phyloP scores from a whole-genome alignment of 2,888 invertebrate species.

The Nomada flava region DNA sequence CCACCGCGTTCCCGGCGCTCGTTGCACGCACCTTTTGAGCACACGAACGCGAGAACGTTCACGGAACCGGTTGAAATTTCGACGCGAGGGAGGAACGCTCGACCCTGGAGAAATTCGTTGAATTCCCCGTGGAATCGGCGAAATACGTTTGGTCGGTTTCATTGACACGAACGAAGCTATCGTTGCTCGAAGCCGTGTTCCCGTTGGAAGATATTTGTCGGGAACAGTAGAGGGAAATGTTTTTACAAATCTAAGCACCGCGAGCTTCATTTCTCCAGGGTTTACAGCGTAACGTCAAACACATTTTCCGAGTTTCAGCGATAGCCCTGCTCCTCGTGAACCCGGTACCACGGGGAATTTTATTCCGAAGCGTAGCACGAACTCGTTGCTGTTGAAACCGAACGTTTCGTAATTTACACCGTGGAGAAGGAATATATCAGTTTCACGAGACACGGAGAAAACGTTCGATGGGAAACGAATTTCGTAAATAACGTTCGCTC shows the following conservation, averaged over 20 bases:
- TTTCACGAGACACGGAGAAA: too few species aligned
- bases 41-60: constrained; percentile 45
- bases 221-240: not conserved
- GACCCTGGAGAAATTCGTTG: constrained; percentile 22
- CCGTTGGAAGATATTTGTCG: not conserved
- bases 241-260: not conserved
- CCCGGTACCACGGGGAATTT: too few species aligned
- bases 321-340: not conserved
- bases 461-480: not conserved
- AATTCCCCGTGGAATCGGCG: constrained; percentile 7
- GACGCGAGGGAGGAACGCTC: constrained; percentile 36
- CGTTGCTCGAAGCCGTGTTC: not conserved
- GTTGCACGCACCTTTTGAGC: constrained; percentile 59
- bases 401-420: not conserved
- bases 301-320: constrained; percentile 6
- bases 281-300: not conserved
- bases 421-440: too few species aligned
- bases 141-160: not conserved
- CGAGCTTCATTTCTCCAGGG: not conserved
- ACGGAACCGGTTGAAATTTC: constrained; percentile 59
- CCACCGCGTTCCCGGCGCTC: constrained; percentile 63
- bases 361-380: not conserved
- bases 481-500: not conserved
- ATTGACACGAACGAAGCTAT: not conserved
- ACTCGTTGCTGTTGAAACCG: not conserved